Percentiles rank a stretch among this genome's conserved stretches.
These are phyloP conservation scores for Tapirus indicus DNA, from an alignment of 2,797 vertebrate species.

Conservation along the genomic window DNA sequence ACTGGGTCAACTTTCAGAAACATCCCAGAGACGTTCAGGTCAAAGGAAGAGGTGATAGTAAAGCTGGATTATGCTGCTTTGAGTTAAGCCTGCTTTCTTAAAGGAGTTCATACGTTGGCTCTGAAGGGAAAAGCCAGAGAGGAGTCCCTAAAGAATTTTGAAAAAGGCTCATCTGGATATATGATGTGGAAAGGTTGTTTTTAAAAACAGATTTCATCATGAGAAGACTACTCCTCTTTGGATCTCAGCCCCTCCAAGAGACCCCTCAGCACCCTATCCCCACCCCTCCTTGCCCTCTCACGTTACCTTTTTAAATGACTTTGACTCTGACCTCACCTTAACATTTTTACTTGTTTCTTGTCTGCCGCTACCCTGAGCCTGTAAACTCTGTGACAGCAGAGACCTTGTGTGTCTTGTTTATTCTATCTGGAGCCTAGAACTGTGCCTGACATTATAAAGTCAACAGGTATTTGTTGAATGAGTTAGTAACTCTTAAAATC, in stretches of 20 bases:
- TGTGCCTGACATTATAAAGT: neutral
- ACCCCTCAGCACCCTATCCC: neutral
- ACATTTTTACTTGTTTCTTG: neutral
- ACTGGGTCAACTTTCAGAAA: slow-evolving; percentile 14
- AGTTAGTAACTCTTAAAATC: slow-evolving; percentile 92
- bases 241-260: slow-evolving; percentile 6
- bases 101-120: neutral
- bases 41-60: neutral
- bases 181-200: neutral
- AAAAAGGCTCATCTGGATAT: neutral
- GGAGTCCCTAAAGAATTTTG: neutral
- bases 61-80: neutral
- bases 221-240: neutral
- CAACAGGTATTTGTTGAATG: neutral
- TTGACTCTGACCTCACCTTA: neutral
- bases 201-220: neutral
- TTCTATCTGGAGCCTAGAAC: neutral
- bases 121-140: slow-evolving; percentile 7
- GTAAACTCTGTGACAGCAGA: neutral
- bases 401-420: neutral
- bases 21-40: neutral
- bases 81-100: neutral
- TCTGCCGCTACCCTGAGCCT: neutral
- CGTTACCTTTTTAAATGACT: neutral
- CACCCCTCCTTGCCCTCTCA: neutral